Conservation (phyloP, 2,797 vertebrate species). For the Aulostomus chinensis region DNA sequence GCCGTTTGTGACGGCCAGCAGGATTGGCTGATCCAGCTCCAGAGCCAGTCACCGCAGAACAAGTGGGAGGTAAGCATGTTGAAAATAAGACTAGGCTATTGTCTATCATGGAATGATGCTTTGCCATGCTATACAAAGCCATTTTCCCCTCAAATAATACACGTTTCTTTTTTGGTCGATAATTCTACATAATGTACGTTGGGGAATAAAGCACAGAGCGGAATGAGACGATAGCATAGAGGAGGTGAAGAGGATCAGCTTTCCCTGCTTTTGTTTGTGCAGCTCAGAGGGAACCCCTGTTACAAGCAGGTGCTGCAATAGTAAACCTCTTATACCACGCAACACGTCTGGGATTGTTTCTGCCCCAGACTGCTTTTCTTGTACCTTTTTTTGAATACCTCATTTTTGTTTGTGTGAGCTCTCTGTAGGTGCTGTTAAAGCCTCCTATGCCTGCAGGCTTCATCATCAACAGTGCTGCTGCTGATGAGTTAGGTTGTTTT, state of each 20-base stretch:
- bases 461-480: slow-evolving; percentile 47
- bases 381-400: slow-evolving; percentile 17
- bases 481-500: slow-evolving; percentile 49
- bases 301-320: slow-evolving; percentile 45
- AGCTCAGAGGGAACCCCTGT: slow-evolving; percentile 22
- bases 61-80: slow-evolving; percentile 96
- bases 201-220: no score
- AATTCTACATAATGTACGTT: no score
- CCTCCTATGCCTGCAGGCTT: slow-evolving; percentile 26
- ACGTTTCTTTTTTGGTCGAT: no score
- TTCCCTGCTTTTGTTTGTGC: slow-evolving; percentile 29
- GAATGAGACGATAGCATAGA: no score
- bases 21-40: slow-evolving; percentile 97
- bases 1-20: slow-evolving; percentile 88
- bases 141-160: no score
- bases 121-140: no score
- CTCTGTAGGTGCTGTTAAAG: slow-evolving; percentile 18
- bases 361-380: slow-evolving; percentile 17
- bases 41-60: slow-evolving; percentile 88
- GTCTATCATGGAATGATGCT: neutral
- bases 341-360: slow-evolving; percentile 14
- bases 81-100: no score
- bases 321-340: slow-evolving; percentile 35
- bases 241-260: slow-evolving; percentile 20
- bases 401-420: slow-evolving; percentile 22